Evolutionary conservation across 2,797 vertebrate genomes (phyloP), one percentile per base, ranked within the genome.

Genomic region (Streptopelia turtur): DNA sequence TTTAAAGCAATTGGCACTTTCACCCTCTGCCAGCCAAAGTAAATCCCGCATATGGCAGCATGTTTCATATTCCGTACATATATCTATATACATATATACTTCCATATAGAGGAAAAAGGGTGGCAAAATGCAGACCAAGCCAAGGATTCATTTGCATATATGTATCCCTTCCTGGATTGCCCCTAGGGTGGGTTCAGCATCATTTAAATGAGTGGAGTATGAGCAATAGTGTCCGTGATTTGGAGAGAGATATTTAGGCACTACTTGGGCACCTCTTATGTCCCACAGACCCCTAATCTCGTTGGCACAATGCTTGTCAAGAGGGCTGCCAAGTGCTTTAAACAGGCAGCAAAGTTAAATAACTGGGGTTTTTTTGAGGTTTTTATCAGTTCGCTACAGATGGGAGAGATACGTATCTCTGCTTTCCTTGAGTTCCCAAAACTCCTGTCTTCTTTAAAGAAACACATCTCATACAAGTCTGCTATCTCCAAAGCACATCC

Each of bases 161-260:
- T 88, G 68, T 61, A 57, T 83, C 25, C 2, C 6, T 71, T 7
- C 11, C 31, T 75, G 17, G 0, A 1, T 74, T 80, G 11, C 13
- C 12, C n/a, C 21, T 68, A 0, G 35, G 8, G 1, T 55, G 35
- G 41, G 35, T 68, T 53, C 45, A 43, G 8, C 3, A 8, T 47
- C 13, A 35, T 64, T 87, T 74, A 55, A 86, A 56, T 55, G 18
- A 61, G 16, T 50, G 59, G 37, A 92, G 14, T 45, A 61, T 28
- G 23, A 87, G 28, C 31, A 65, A 69, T 65, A 43, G 33, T 70
- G 39, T 60, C 57, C 13, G 27, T 0, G 3, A 35, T 82, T 77
- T 55, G 30, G 31, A 52, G 64, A 30, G n/a, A 85, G 15, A 20
- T 78, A 33, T 57, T 76, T 75, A 10, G 4, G 43, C 20, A 39